These are phyloP conservation scores for Poeciliopsis retropinna DNA, from an alignment of 2,113 vertebrate genomes.

Conservation along the genomic window DNA sequence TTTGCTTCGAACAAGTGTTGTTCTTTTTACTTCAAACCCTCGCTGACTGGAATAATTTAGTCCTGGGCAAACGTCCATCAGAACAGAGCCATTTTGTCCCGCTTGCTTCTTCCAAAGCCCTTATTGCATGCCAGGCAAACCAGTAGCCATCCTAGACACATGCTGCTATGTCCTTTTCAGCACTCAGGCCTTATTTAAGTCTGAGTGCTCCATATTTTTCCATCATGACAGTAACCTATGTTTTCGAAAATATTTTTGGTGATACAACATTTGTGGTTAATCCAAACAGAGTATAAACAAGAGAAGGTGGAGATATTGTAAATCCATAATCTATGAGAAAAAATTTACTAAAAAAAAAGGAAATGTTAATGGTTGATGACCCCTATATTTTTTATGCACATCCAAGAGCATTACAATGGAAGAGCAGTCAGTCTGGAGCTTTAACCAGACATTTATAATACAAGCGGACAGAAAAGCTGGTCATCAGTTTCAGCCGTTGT, in stretches of 20 bases:
- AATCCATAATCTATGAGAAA: slow-evolving; percentile 56
- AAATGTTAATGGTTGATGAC: slow-evolving; percentile 66
- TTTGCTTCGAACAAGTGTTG: slow-evolving; percentile 39
- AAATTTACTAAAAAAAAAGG: slow-evolving; percentile 28
- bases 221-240: slow-evolving; percentile 28
- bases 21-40: slow-evolving; percentile 40
- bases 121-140: slow-evolving; percentile 52
- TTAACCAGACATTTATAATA: slow-evolving; percentile 27
- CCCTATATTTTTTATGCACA: slow-evolving; percentile 18
- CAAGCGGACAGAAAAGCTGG: slow-evolving; percentile 41
- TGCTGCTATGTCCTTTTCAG: slow-evolving; percentile 42
- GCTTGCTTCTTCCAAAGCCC: slow-evolving; percentile 38
- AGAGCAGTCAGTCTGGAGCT: slow-evolving; percentile 10
- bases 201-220: slow-evolving; percentile 25
- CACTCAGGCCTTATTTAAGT: slow-evolving; percentile 24
- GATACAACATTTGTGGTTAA: slow-evolving; percentile 29
- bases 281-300: slow-evolving; percentile 29
- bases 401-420: slow-evolving; percentile 43
- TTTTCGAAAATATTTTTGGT: slow-evolving; percentile 25
- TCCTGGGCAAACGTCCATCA: slow-evolving; percentile 65
- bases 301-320: slow-evolving; percentile 52
- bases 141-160: slow-evolving; percentile 36
- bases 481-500: slow-evolving; percentile 49
- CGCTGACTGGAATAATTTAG: slow-evolving; percentile 59
- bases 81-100: slow-evolving; percentile 43